Percentiles rank a stretch among this genome's conserved stretches.
These are phyloP conservation scores for Paramuricea clavata DNA, from an alignment of 92 coral and sea anemone species.

Conservation along the genomic window DNA sequence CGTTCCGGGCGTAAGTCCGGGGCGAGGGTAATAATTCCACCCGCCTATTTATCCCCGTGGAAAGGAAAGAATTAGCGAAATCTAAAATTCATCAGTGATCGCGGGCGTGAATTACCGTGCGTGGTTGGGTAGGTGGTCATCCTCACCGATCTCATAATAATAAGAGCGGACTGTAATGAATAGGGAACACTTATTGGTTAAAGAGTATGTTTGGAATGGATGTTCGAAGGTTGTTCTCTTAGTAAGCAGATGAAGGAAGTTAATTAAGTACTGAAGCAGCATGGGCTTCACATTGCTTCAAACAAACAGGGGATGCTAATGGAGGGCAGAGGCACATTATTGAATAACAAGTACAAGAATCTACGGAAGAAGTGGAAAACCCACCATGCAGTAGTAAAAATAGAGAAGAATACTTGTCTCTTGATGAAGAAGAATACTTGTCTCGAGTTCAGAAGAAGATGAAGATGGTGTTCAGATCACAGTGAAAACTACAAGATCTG, in stretches of 20 bases:
- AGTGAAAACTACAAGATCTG: slow-evolving; percentile 69
- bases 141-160: too few species aligned
- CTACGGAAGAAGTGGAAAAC: slow-evolving; percentile 38
- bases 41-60: too few species aligned
- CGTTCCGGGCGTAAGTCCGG: too few species aligned
- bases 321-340: slow-evolving; percentile 69
- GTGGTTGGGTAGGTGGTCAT: too few species aligned
- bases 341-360: slow-evolving; percentile 57
- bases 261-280: slow-evolving; percentile 60
- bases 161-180: too few species aligned
- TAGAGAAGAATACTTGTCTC: slow-evolving; percentile 53
- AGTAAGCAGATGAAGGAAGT: slow-evolving; percentile 56
- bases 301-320: slow-evolving; percentile 60
- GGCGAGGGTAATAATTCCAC: too few species aligned
- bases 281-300: slow-evolving; percentile 48
- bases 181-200: too few species aligned
- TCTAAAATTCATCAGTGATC: too few species aligned
- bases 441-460: slow-evolving; percentile 65
- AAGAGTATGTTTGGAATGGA: slow-evolving; percentile 53
- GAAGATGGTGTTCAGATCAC: slow-evolving; percentile 62
- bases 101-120: too few species aligned
- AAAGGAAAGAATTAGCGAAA: too few species aligned
- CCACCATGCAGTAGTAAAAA: slow-evolving; percentile 56
- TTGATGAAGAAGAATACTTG: slow-evolving; percentile 62
- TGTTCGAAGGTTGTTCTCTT: slow-evolving; percentile 53